Conservation (phyloP, 2,113 vertebrate species). For the Micronycteris hirsuta region DNA sequence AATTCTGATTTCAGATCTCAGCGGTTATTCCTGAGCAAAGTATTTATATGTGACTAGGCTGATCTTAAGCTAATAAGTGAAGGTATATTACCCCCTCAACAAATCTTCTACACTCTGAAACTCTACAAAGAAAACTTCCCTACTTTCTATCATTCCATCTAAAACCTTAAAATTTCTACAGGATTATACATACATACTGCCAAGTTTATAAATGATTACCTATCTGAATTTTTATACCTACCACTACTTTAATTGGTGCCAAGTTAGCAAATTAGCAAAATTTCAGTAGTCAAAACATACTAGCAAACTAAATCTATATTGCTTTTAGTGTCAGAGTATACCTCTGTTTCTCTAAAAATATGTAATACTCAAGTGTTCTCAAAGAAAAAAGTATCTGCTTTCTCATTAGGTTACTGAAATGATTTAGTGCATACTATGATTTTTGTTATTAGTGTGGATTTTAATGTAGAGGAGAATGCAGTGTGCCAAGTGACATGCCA, state of each 20-base stretch:
- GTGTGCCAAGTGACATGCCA: conserved; percentile 59
- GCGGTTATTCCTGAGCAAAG: conserved; percentile 50
- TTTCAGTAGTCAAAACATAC: conserved; percentile 56
- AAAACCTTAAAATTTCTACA: conserved; percentile 67
- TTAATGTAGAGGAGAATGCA: conserved; percentile 63
- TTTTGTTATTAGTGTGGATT: conserved; percentile 68
- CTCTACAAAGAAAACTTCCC: conserved; percentile 62
- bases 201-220: conserved; percentile 80
- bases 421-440: conserved; percentile 60
- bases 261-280: conserved; percentile 59
- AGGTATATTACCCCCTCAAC: conserved; percentile 45
- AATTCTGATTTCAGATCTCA: conserved; percentile 54
- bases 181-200: conserved; percentile 79
- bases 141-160: conserved; percentile 80
- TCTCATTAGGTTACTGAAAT: conserved; percentile 56
- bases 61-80: conserved; percentile 33
- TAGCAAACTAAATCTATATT: conserved; percentile 53
- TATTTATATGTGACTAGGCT: conserved; percentile 49
- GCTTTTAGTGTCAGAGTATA: conserved; percentile 73
- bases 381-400: conserved; percentile 63
- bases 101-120: conserved; percentile 53
- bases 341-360: conserved; percentile 49
- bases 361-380: conserved; percentile 66
- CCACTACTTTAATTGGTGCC: conserved; percentile 75
- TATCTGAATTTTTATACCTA: conserved; percentile 78